Conservation (phyloP, 2,888 invertebrate species). For the Lathronympha strigana region DNA sequence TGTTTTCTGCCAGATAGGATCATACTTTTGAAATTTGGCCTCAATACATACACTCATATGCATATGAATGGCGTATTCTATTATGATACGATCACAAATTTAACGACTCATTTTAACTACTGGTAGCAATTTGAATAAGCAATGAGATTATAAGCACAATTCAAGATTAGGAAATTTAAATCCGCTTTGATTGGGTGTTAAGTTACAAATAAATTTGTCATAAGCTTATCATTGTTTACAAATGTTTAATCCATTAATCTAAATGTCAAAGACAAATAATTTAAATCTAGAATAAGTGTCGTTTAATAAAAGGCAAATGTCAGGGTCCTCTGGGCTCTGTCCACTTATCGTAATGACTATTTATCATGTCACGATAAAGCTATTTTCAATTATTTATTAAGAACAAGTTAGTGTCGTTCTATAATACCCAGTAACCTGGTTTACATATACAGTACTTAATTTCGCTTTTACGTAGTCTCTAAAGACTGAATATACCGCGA, state of each 20-base stretch:
- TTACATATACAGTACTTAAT: not conserved
- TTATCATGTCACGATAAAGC: conserved; percentile 19
- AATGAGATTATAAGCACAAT: conserved; percentile 15
- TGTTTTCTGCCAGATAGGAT: no score
- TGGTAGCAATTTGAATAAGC: conserved; percentile 21
- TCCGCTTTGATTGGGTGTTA: conserved; percentile 8
- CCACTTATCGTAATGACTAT: conserved; percentile 22
- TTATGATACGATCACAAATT: conserved; percentile 22
- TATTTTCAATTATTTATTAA: not conserved
- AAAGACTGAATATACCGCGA: no score
- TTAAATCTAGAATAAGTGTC: conserved; percentile 31
- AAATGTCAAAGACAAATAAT: conserved; percentile 21
- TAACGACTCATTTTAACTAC: conserved; percentile 16
- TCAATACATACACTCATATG: not conserved
- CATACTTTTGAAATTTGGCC: not conserved
- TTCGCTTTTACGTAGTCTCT: no score
- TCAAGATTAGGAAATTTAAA: not conserved
- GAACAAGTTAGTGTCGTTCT: not conserved
- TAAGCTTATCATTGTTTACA: not conserved
- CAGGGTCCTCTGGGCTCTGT: conserved; percentile 25
- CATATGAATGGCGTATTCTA: not conserved
- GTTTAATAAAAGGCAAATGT: conserved; percentile 33
- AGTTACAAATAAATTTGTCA: not conserved
- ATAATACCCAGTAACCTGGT: not conserved
- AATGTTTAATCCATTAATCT: conserved; percentile 14